Conservation (phyloP, 2,797 vertebrate species). For the Sebastes reedi region DNA sequence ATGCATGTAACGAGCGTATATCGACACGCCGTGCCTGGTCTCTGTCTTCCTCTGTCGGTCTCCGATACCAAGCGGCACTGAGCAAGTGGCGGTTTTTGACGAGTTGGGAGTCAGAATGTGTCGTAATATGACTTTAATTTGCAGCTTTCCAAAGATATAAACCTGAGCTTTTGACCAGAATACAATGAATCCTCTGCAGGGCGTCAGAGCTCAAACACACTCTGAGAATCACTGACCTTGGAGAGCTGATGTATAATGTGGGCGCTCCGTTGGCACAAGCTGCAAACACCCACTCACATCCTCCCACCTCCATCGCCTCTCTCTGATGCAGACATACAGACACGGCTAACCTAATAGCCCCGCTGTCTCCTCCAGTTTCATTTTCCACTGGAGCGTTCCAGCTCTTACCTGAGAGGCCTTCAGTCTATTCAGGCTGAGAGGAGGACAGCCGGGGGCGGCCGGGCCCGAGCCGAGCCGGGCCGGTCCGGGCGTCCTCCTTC, state of each 20-base stretch:
- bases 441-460: neutral
- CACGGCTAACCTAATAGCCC: slow-evolving; percentile 35
- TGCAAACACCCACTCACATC: slow-evolving; percentile 36
- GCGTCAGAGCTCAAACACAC: neutral
- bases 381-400: slow-evolving; percentile 70
- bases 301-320: slow-evolving; percentile 23
- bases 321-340: slow-evolving; percentile 27
- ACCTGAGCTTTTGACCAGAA: too few relatives aligned
- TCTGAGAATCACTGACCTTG: slow-evolving; percentile 30
- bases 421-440: slow-evolving; percentile 45
- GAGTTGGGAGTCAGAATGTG: too few relatives aligned
- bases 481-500: neutral
- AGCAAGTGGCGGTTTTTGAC: too few relatives aligned
- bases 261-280: neutral
- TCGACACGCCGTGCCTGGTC: too few relatives aligned
- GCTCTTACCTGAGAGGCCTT: slow-evolving; percentile 52
- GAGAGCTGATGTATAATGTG: slow-evolving; percentile 13
- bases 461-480: neutral
- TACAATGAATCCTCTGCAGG: too few relatives aligned
- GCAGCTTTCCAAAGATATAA: too few relatives aligned
- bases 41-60: too few relatives aligned
- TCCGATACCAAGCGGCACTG: too few relatives aligned
- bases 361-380: slow-evolving; percentile 71
- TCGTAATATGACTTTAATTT: too few relatives aligned
- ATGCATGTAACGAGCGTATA: too few relatives aligned